phyloP scores from a whole-genome alignment of 2,113 vertebrate genomes.

The Phalacrocorax pelagicus region DNA sequence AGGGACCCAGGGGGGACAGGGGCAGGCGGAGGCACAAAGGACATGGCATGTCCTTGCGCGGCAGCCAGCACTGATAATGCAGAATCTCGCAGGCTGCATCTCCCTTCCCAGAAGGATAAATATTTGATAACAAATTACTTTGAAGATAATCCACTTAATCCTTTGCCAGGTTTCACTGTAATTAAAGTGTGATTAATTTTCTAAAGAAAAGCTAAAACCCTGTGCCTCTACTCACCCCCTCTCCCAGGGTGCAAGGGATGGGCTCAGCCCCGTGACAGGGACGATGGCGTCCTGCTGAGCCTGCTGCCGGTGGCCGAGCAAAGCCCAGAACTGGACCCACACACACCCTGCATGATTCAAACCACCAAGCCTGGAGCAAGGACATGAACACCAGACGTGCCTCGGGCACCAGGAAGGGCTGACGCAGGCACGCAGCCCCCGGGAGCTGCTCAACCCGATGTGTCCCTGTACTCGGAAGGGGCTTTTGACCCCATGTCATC shows the following conservation, averaged over 20 bases:
- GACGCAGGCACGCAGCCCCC: neutral
- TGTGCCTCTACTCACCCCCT: neutral
- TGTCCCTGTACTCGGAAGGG: neutral
- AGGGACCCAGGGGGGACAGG: neutral
- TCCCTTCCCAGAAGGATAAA: slow-evolving; percentile 38
- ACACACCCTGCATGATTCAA: neutral
- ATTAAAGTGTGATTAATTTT: slow-evolving; percentile 54
- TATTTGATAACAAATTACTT: slow-evolving; percentile 55
- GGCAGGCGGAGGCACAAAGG: neutral
- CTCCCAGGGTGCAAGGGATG: neutral
- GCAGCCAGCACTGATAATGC: neutral
- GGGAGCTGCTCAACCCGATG: neutral
- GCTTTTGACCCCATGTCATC: neutral
- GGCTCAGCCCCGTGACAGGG: neutral
- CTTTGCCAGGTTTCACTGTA: slow-evolving; percentile 52
- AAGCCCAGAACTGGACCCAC: neutral
- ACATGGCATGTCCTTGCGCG: neutral
- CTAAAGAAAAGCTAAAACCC: slow-evolving; percentile 42
- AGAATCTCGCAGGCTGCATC: neutral
- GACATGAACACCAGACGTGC: neutral
- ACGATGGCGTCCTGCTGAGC: rapidly evolving
- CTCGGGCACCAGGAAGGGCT: neutral
- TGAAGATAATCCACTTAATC: slow-evolving; percentile 56
- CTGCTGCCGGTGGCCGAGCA: neutral
- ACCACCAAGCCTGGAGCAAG: neutral